phyloP scores from a whole-genome alignment of 2,888 invertebrate genomes.

The Rhaphigaster nebulosa region DNA sequence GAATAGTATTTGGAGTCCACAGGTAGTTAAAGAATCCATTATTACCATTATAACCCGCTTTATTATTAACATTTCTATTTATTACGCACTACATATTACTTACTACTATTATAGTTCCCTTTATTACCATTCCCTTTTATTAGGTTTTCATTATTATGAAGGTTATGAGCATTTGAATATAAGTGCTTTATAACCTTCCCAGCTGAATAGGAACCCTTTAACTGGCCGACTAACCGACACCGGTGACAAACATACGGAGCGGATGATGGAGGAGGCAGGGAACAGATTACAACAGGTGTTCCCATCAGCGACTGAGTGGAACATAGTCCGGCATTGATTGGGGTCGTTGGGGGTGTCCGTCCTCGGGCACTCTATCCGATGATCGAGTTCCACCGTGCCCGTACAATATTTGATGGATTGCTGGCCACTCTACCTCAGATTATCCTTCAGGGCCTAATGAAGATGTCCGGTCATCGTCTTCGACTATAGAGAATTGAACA shows the following conservation, averaged over 20 bases:
- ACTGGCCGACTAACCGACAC: background rate
- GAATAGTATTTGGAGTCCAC: no score
- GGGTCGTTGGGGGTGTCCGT: no score
- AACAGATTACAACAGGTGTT: slow-evolving; percentile 7
- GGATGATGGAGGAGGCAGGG: background rate
- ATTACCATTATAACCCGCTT: no score
- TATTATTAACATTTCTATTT: no score
- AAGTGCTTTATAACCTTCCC: no score
- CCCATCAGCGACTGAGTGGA: background rate
- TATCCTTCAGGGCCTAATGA: background rate
- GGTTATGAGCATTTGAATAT: no score
- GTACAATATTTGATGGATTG: background rate
- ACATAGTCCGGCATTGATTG: background rate
- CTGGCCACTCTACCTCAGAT: background rate
- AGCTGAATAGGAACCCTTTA: background rate
- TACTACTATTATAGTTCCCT: no score
- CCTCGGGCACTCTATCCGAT: background rate
- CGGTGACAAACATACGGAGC: background rate
- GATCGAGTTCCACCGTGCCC: background rate
- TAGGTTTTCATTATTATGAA: background rate
- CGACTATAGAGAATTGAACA: no score
- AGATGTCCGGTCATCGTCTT: background rate
- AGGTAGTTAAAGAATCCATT: no score
- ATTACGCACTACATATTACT: no score
- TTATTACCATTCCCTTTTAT: background rate